phyloP scores from a whole-genome alignment of 1,140 invertebrate species.

The Tetragnatha versicolor region DNA sequence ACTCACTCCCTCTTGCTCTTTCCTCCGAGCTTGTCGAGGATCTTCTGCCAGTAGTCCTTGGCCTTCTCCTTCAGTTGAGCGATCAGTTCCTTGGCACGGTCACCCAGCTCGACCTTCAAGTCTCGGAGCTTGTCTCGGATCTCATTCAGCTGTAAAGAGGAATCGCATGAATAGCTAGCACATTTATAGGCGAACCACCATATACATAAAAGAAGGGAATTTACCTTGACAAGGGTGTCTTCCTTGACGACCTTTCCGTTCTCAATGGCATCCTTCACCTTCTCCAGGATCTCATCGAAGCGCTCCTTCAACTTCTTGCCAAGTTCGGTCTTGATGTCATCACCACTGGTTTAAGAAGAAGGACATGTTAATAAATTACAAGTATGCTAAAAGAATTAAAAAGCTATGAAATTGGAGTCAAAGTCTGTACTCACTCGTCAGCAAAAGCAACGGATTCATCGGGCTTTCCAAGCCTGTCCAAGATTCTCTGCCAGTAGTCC shows the following conservation, averaged over 20 bases:
- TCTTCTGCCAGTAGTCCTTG: conserved; percentile 19
- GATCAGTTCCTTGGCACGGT: conserved; percentile 27
- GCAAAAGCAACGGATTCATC: neutral
- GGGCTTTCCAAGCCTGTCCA: conserved; percentile 24
- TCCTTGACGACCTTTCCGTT: conserved; percentile 5
- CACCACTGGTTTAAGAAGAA: too few relatives aligned
- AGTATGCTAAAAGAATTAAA: too few relatives aligned
- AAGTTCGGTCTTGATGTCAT: conserved; percentile 19
- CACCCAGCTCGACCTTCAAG: conserved; percentile 13
- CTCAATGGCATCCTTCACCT: conserved; percentile 26
- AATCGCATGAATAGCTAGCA: neutral
- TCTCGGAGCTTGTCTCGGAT: conserved; percentile 20
- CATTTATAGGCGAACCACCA: neutral
- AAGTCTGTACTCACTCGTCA: conserved; percentile 1
- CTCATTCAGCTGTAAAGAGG: conserved; percentile 1
- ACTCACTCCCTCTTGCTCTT: neutral
- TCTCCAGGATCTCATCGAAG: neutral
- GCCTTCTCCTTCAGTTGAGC: conserved; percentile 12
- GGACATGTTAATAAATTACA: too few relatives aligned
- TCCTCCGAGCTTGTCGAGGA: conserved; percentile 17
- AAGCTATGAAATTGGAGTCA: neutral
- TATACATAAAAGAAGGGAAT: too few relatives aligned
- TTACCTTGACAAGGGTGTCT: neutral
- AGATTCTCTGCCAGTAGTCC: conserved; percentile 14
- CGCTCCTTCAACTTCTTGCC: conserved; percentile 5